Base-by-base conservation (phyloP, 2,888 invertebrate species). In the Odontothrips loti region DNA sequence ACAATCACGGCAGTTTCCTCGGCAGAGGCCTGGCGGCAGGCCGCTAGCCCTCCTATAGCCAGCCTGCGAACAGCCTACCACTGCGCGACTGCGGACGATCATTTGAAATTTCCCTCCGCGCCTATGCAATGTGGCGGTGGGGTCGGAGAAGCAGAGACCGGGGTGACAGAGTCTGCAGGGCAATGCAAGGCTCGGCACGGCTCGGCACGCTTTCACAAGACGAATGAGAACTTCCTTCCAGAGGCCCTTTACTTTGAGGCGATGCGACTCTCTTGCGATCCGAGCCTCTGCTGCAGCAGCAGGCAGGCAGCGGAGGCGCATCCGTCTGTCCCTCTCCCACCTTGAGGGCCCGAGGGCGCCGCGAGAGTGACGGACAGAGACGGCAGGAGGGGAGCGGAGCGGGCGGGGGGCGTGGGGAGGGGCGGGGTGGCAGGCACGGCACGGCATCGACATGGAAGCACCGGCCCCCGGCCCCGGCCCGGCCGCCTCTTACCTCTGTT, bases 121-220 rank as follows among this genome's bases (percentile, higher is more conserved):
- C 51, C 51, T 15, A 51, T 51, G 51, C n/a, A n/a, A n/a, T n/a
- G n/a, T 51, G 51, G 51, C 51, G 51, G 2, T 2, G 51, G 51
- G 2, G 51, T 12, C 48, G 48, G 48, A 15, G 48, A 48, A 48
- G 48, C n/a, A n/a, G n/a, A n/a, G n/a, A n/a, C n/a, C n/a, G n/a
- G n/a, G n/a, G 34, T 43, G 34, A 43, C 34, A 43, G 34, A 6
- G 34, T 6, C 34, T 43, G 34, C 34, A 43, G 34, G 34, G 80
- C 68, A 11, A 12, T 78, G 79, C 80, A 75, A n/a, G 80, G 68
- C 68, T 20, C 9, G 68, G 68, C 68, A n/a, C 58, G 58, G 58
- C 58, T 17, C 58, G 58, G 58, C 58, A 58, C 58, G 58, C 58
- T 58, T 58, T 58, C 58, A 58, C 58, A 58, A 58, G 58, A 58